A percentile compares a stretch with the other conserved stretches of the same genome.
Evolutionary conservation across 2,113 vertebrate species (phyloP).

Genomic region (Varanus salvator): DNA sequence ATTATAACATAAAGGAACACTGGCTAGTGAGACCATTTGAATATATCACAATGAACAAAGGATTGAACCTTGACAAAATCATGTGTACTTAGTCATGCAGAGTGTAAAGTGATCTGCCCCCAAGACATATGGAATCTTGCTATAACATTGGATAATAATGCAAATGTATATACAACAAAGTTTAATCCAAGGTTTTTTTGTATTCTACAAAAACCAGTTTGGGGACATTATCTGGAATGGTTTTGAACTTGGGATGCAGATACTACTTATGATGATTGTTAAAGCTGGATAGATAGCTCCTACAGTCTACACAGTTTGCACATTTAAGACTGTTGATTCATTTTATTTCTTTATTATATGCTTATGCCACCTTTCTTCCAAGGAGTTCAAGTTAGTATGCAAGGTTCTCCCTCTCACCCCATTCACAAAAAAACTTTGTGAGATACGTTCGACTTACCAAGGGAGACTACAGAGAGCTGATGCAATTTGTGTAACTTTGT

Average conservation of each 20-base stretch:
- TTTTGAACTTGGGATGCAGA: slow-evolving; percentile 33
- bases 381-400: background rate
- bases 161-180: slow-evolving; percentile 70
- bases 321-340: background rate
- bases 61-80: slow-evolving; percentile 63
- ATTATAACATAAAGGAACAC: slow-evolving; percentile 27
- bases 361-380: background rate
- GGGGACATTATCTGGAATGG: slow-evolving; percentile 17
- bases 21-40: slow-evolving; percentile 35
- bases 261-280: slow-evolving; percentile 42
- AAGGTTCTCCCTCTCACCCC: background rate
- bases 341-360: background rate
- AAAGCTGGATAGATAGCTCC: background rate
- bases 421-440: background rate
- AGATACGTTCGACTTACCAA: background rate
- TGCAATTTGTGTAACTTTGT: background rate
- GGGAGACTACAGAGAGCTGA: background rate
- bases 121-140: slow-evolving; percentile 67
- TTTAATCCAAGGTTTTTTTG: slow-evolving; percentile 58
- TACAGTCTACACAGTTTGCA: background rate
- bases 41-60: slow-evolving; percentile 54
- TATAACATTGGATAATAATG: slow-evolving; percentile 67
- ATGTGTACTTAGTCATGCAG: slow-evolving; percentile 61
- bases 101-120: slow-evolving; percentile 67
- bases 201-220: slow-evolving; percentile 55